These are phyloP conservation scores for Oasisia sp. DNA, from an alignment of 2,888 invertebrate species.

Conservation along the genomic window DNA sequence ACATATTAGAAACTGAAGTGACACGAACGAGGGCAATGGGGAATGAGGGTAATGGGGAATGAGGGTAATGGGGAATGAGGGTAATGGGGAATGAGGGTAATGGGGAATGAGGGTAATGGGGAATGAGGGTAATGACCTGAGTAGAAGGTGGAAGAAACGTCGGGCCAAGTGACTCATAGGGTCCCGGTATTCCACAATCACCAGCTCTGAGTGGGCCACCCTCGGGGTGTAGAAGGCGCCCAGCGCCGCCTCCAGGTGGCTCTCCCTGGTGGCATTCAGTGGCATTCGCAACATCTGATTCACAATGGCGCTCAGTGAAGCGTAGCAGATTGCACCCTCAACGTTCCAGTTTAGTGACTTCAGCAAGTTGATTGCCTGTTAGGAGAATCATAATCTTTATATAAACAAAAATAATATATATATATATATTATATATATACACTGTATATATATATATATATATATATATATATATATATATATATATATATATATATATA, in stretches of 20 bases:
- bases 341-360: slow-evolving; percentile 81
- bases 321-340: slow-evolving; percentile 80
- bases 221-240: slow-evolving; percentile 83
- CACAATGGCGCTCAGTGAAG: slow-evolving; percentile 78
- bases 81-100: not conserved
- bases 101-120: not conserved
- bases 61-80: not conserved
- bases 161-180: slow-evolving; percentile 84
- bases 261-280: slow-evolving; percentile 73
- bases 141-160: slow-evolving; percentile 85
- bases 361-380: slow-evolving; percentile 74
- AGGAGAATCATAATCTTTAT: not conserved
- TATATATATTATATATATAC: no score
- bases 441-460: no score
- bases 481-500: no score
- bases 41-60: slow-evolving; percentile 14
- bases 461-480: no score
- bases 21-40: not conserved
- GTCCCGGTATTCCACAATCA: slow-evolving; percentile 78
- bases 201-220: slow-evolving; percentile 74
- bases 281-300: slow-evolving; percentile 73
- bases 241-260: slow-evolving; percentile 79
- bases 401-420: not conserved
- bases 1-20: not conserved
- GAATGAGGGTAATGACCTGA: slow-evolving; percentile 71